phyloP scores from a whole-genome alignment of 1,140 invertebrate genomes.

The Kradibia gibbosae region DNA sequence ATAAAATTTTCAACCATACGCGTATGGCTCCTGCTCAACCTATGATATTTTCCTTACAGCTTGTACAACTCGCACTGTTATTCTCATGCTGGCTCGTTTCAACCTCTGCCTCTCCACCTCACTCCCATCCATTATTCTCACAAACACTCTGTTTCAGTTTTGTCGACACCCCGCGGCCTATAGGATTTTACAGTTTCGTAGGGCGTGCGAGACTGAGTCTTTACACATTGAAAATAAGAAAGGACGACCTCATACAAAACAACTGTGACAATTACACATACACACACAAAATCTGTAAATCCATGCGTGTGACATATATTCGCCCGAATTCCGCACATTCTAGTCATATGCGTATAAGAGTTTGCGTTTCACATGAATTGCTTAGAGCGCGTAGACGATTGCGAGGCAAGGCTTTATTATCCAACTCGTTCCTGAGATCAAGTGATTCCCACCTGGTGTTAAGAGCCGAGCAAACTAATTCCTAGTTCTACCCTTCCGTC shows the following conservation, averaged over 20 bases:
- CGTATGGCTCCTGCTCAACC: not conserved
- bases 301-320: not conserved
- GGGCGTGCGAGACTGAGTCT: constrained; percentile 8
- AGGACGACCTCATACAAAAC: not conserved
- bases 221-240: constrained; percentile 35
- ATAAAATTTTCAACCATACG: constrained; percentile 33
- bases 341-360: no score
- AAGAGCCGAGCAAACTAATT: no score
- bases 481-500: not conserved
- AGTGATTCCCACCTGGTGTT: not conserved
- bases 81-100: not conserved
- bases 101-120: not conserved
- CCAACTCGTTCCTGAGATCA: not conserved
- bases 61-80: not conserved
- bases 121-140: not conserved
- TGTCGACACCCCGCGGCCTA: not conserved
- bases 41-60: not conserved
- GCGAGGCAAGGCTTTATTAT: constrained; percentile 3
- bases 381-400: not conserved
- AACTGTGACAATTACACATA: not conserved
- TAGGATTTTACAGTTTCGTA: constrained; percentile 22
- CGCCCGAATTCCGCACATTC: no score
- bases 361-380: no score
- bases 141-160: constrained; percentile 29
- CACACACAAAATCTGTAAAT: not conserved